A percentile compares a stretch with the other conserved stretches of the same genome.
phyloP scores from a whole-genome alignment of 1,140 invertebrate species.

The Helicoverpa zea region DNA sequence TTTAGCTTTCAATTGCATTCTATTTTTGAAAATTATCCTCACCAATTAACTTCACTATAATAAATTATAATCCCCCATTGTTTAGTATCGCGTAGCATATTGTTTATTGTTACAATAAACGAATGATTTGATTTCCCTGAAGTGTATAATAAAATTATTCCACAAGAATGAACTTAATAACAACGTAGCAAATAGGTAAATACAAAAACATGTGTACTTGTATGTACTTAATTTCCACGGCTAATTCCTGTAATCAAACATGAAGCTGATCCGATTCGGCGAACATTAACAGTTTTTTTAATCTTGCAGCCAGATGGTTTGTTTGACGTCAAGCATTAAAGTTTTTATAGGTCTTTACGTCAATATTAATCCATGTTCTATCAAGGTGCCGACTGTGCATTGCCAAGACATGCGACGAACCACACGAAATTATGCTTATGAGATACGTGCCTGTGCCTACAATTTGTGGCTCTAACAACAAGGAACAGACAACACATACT shows the following conservation, averaged over 20 bases:
- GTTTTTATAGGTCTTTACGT: no score
- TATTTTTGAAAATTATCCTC: neutral
- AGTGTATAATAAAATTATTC: no score
- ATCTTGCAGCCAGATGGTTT: neutral
- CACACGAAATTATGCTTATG: conserved; percentile 17
- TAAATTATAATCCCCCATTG: neutral
- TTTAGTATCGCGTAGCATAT: no score
- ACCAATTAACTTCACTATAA: neutral
- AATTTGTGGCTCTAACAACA: conserved; percentile 30
- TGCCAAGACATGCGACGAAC: conserved; percentile 11
- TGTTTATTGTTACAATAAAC: no score
- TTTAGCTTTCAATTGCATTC: neutral
- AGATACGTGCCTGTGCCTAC: conserved; percentile 46
- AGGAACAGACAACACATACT: neutral
- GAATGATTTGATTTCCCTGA: no score
- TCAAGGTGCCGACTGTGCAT: neutral
- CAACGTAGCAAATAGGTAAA: neutral
- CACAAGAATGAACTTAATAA: neutral
- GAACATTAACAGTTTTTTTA: neutral
- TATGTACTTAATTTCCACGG: neutral
- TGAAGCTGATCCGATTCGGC: neutral
- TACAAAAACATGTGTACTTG: no score
- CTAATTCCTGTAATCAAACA: neutral
- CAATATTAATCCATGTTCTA: neutral
- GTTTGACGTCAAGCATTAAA: conserved; percentile 7